Evolutionary conservation across 2,797 vertebrate genomes (phyloP), one percentile per base, ranked within the genome.

Genomic region (Scolopax bukidnonensis): DNA sequence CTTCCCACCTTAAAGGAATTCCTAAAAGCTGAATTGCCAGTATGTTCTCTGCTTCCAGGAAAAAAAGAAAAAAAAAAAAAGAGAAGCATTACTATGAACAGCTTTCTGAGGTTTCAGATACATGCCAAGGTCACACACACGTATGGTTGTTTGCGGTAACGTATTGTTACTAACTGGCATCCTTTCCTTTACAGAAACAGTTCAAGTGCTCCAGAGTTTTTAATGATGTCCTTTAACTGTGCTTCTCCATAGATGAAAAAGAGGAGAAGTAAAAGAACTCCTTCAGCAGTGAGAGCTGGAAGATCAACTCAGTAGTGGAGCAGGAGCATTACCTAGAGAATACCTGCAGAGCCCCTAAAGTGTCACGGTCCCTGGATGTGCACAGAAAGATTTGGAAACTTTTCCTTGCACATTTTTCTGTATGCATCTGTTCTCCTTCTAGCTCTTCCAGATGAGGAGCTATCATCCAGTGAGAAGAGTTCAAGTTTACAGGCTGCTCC

Each of bases 71-170:
- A 16, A 91, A 95, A 41, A 45, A 48, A 48, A 84, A 84, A 33
- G 47, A 86, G 69, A 90, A 48, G 28, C 19, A 11, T 76, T 90
- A 56, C 43, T 81, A 17, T 19, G 59, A 93, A 75, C 0, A 1
- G n/a, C 23, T 90, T 81, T 92, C 82, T 86, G 69, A 91, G 36
- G 10, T 82, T 94, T 78, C 77, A 51, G 54, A 78, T 84, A 54
- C 9, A 16, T 27, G 38, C 48, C 2, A 3, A 91, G 90, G 84
- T 70, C 89, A 78, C 57, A 80, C 27, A 19, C 19, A 63, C 0
- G 1, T 24, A 38, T 15, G 41, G 47, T 54, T 68, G 16, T 67
- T 89, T 89, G 65, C 0, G 1, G 3, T 48, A 18, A 81, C n/a
- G 4, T 59, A 84, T 69, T 93, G 59, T 59, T 90, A 68, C 61